Conservation (phyloP, 2,888 invertebrate genomes). For the Ormyrus rosae region DNA sequence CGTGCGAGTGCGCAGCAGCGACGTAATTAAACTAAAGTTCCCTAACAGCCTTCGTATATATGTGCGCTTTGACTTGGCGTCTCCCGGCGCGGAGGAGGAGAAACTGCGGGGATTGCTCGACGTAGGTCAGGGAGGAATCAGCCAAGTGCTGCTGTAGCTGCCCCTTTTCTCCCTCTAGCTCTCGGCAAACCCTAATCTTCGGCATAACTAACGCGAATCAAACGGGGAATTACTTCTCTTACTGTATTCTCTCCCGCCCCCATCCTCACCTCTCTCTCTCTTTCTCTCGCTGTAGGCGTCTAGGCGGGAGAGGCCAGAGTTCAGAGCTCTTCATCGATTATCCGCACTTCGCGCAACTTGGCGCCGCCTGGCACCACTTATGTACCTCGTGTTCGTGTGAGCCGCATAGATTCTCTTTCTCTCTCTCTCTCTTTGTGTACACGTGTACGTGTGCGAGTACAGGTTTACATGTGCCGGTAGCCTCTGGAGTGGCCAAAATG, state of each 20-base stretch:
- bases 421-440: too few relatives aligned
- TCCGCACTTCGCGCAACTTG: slow-evolving; percentile 14
- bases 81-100: background rate
- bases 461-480: too few relatives aligned
- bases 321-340: slow-evolving; percentile 15
- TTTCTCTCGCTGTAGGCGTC: too few relatives aligned
- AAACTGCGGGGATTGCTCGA: slow-evolving; percentile 30
- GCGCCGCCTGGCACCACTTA: background rate
- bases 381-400: background rate
- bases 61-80: slow-evolving; percentile 35
- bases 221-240: slow-evolving; percentile 20
- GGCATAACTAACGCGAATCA: slow-evolving; percentile 22
- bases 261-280: too few relatives aligned
- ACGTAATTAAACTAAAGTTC: slow-evolving; percentile 54
- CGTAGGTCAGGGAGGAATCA: slow-evolving; percentile 2
- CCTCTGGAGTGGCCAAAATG: slow-evolving; percentile 17
- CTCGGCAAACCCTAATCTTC: slow-evolving; percentile 10
- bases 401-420: background rate
- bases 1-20: background rate
- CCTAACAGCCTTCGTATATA: slow-evolving; percentile 40
- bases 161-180: slow-evolving; percentile 5
- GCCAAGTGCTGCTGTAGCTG: background rate
- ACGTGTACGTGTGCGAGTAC: too few relatives aligned
- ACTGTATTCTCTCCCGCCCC: too few relatives aligned
- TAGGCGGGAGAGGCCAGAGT: background rate